Evolutionary conservation across 1,140 invertebrate species (phyloP).

Genomic region (Condylostylus longicornis): DNA sequence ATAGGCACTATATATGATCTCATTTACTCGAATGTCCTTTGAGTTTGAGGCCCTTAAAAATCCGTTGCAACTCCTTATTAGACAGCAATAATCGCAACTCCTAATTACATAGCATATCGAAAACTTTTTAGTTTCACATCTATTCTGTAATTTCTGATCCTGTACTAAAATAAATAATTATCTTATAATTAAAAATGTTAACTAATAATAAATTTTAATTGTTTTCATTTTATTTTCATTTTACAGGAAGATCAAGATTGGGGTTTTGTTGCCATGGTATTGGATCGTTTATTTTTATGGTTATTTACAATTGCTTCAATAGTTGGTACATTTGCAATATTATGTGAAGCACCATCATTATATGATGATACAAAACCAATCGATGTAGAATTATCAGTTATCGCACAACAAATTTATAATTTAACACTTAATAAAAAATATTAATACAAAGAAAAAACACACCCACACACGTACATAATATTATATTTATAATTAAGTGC

Average conservation of each 20-base stretch:
- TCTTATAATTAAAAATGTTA: conserved; percentile 2
- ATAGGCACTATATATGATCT: no score
- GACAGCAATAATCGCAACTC: conserved; percentile 21
- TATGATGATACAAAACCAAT: conserved; percentile 83
- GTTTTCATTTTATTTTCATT: conserved; percentile 6
- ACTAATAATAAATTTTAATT: background rate
- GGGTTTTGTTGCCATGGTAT: conserved; percentile 98
- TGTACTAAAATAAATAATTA: no score
- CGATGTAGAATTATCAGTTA: conserved; percentile 69
- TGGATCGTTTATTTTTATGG: conserved; percentile 92
- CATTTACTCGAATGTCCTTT: no score
- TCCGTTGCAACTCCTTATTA: no score
- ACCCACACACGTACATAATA: no score
- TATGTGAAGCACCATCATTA: conserved; percentile 77
- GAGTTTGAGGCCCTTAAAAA: no score
- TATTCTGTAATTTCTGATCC: background rate
- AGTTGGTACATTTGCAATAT: conserved; percentile 72
- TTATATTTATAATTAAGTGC: no score
- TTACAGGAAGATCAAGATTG: conserved; percentile 91
- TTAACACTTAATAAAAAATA: conserved; percentile 19
- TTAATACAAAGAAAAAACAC: no score
- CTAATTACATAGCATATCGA: conserved; percentile 16
- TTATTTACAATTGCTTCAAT: conserved; percentile 86
- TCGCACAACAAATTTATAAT: conserved; percentile 50
- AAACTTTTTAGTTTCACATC: conserved; percentile 6